Percentiles rank a stretch among this genome's conserved stretches.
Conservation (phyloP, 2,888 invertebrate species). For the Melikaiella ostensackeni region DNA sequence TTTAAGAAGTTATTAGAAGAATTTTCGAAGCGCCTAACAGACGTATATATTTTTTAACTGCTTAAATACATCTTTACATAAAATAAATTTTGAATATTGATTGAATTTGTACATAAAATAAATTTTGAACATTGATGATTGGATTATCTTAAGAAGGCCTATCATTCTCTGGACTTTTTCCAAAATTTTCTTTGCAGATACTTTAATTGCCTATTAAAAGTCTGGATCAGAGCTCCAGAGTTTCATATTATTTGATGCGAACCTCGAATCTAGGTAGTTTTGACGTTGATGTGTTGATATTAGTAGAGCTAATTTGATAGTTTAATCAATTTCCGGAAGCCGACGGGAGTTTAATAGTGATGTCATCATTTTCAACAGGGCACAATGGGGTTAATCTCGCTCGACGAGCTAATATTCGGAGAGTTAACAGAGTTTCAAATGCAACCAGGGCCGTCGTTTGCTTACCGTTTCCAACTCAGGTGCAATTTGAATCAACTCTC, state of each 20-base stretch:
- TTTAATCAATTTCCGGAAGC: conserved; percentile 77
- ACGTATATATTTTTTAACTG: no score
- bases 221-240: conserved; percentile 47
- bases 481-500: conserved; percentile 13
- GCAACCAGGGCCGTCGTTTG: conserved; percentile 69
- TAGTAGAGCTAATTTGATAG: conserved; percentile 77
- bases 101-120: no score
- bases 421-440: conserved; percentile 77
- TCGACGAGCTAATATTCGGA: conserved; percentile 76
- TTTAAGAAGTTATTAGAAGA: no score
- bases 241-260: conserved; percentile 54
- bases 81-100: no score
- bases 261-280: conserved; percentile 45
- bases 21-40: no score
- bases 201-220: conserved; percentile 25
- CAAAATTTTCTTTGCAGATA: neutral
- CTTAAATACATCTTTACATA: no score
- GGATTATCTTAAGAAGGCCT: neutral
- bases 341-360: conserved; percentile 77
- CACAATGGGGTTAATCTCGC: conserved; percentile 76
- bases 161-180: neutral
- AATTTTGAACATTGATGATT: no score
- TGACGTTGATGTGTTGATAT: conserved; percentile 67
- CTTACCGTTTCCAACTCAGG: conserved; percentile 45
- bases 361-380: conserved; percentile 76